Evolutionary conservation across 2,797 vertebrate genomes (phyloP), one percentile per base, ranked within the genome.

Genomic region (Octomys mimax): DNA sequence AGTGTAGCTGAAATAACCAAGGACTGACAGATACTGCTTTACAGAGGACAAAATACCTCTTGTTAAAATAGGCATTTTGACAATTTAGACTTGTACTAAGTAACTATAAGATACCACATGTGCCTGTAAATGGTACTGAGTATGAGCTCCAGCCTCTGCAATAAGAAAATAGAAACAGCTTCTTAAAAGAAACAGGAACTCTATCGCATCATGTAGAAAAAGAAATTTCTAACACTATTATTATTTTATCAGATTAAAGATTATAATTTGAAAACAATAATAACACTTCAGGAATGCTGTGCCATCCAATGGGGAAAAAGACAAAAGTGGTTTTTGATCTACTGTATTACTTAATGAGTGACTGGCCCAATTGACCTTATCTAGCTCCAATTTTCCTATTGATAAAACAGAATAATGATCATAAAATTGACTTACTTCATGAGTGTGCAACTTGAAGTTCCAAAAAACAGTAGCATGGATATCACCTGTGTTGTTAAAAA

Each of bases 241-340:
- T 59, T 42, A 86, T 80, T 77, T 66, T 16, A 62, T 2, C 19
- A 59, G 33, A 26, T 70, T 49, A 80, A 95, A 80, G 7, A 62
- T 73, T 87, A 70, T 88, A 97, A 42, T 57, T 82, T 64, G 19
- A 92, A 86, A 95, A 85, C 9, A 59, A 13, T 46, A 86, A 46
- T n/a, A 52, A 64, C 46, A 77, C 13, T 57, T 92, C 22, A 70
- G 57, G 14, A n/a, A 46, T 90, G 33, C 26, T 52, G 2, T 83
- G 10, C 33, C 31, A 84, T 62, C 31, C 31, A 46, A 6, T 46
- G 39, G 21, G 54, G n/a, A 82, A 39, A 14, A 85, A 59, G 14
- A 61, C 19, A 66, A 66, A 62, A 19, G 59, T 21, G 14, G n/a
- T 36, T 84, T 79, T 57, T 14, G 19, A 33, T 75, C 2, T 49